These are phyloP conservation scores for Typhlichthys subterraneus DNA, from an alignment of 2,797 vertebrate species.

Conservation along the genomic window DNA sequence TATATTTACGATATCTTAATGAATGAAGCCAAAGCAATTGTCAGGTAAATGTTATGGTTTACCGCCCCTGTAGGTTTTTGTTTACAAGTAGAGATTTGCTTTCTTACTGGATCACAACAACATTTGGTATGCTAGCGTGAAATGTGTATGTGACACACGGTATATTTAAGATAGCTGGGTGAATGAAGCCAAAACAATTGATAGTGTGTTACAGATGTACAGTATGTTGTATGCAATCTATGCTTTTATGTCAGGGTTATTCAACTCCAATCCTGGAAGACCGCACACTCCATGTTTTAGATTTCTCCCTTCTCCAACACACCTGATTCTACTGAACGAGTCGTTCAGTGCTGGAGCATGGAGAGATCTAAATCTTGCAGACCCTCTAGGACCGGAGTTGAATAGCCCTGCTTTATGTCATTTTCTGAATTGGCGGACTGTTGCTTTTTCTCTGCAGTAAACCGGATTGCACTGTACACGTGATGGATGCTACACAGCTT, in stretches of 20 bases:
- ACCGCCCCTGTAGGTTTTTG: background rate
- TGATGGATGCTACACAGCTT: constrained; percentile 20
- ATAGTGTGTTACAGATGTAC: constrained; percentile 1
- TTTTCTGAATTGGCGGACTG: constrained; percentile 33
- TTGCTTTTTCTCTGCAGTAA: constrained; percentile 19
- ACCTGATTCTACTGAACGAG: too few species aligned
- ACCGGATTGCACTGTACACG: constrained; percentile 10
- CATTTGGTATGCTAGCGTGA: background rate
- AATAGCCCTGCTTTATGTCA: too few species aligned
- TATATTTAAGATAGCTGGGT: constrained; percentile 6
- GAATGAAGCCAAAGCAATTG: background rate
- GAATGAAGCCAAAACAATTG: constrained; percentile 44
- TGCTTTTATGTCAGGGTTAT: constrained; percentile 27
- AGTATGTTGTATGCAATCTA: background rate
- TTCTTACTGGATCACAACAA: background rate
- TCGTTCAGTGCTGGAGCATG: too few species aligned
- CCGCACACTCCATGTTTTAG: too few species aligned
- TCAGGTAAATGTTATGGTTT: constrained; percentile 7
- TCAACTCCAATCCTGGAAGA: background rate
- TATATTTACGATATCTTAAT: too few species aligned
- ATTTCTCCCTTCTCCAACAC: too few species aligned
- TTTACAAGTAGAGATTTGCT: constrained; percentile 6
- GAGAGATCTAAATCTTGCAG: too few species aligned
- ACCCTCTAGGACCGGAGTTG: too few species aligned
- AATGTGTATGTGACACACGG: background rate